Percentiles rank a stretch among this genome's conserved stretches.
These are phyloP conservation scores for Drosophila ezoana DNA, from an alignment of 2,888 invertebrate genomes.

Conservation along the genomic window DNA sequence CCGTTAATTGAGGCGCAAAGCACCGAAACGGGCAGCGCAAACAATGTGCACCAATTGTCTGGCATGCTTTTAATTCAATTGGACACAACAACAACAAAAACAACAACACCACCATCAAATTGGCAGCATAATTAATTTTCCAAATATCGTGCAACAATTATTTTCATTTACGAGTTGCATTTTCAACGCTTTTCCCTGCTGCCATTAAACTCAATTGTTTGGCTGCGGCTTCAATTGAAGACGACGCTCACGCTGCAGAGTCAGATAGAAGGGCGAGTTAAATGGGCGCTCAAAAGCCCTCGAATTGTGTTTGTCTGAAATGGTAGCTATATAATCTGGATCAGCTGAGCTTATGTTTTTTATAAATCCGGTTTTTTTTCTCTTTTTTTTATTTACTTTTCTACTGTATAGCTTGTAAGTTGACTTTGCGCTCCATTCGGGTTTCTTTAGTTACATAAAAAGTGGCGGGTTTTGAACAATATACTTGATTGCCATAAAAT, in stretches of 20 bases:
- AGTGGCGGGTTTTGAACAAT: no score
- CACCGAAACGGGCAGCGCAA: conserved; percentile 37
- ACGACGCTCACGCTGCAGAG: not conserved
- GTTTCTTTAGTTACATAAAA: no score
- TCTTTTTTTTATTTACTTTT: no score
- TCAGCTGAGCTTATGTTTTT: no score
- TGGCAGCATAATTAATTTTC: conserved; percentile 55
- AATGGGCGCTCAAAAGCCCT: not conserved
- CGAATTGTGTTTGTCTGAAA: no score
- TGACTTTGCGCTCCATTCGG: no score
- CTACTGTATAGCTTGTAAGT: no score
- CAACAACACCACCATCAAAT: conserved; percentile 19
- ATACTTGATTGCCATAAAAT: no score
- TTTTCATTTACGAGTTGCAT: conserved; percentile 38
- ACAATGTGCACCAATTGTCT: conserved; percentile 55
- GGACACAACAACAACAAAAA: conserved; percentile 33
- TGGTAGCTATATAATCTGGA: no score
- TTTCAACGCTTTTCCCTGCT: conserved; percentile 18
- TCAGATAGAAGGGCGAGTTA: not conserved
- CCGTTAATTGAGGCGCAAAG: conserved; percentile 77
- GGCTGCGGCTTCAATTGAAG: conserved; percentile 7
- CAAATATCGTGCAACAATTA: conserved; percentile 53
- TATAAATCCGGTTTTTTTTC: no score
- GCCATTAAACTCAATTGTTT: conserved; percentile 18
- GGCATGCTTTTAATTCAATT: conserved; percentile 77